Percentiles rank a stretch among this genome's conserved stretches.
Conservation (phyloP, 2,888 invertebrate species). For the Volucella inanis region DNA sequence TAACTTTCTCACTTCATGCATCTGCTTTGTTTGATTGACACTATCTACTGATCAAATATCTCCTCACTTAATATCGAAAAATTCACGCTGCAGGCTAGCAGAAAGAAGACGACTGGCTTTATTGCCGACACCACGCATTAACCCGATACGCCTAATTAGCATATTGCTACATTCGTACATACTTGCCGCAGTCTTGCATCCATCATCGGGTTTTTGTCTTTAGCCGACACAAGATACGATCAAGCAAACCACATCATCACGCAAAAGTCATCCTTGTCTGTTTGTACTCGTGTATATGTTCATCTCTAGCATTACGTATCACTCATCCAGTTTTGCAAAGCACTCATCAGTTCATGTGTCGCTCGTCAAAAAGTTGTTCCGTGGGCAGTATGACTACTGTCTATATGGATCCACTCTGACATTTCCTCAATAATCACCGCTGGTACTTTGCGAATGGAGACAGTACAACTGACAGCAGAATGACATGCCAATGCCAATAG, state of each 20-base stretch:
- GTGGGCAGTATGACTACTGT: slow-evolving; percentile 56
- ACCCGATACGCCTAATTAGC: slow-evolving; percentile 69
- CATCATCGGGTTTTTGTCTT: slow-evolving; percentile 67
- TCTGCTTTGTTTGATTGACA: slow-evolving; percentile 52
- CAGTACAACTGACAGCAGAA: slow-evolving; percentile 53
- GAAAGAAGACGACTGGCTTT: slow-evolving; percentile 48
- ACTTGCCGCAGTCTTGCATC: slow-evolving; percentile 26
- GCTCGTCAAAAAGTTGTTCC: slow-evolving; percentile 55
- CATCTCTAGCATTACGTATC: slow-evolving; percentile 53
- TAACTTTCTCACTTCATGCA: slow-evolving; percentile 58
- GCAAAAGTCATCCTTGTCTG: slow-evolving; percentile 35
- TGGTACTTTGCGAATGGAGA: slow-evolving; percentile 32
- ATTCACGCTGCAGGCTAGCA: background rate
- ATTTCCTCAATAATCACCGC: slow-evolving; percentile 70
- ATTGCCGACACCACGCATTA: slow-evolving; percentile 46
- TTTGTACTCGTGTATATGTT: background rate
- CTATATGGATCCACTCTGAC: slow-evolving; percentile 72
- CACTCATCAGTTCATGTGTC: slow-evolving; percentile 63
- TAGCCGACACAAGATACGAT: slow-evolving; percentile 44
- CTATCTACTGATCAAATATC: slow-evolving; percentile 54
- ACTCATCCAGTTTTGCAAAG: slow-evolving; percentile 70
- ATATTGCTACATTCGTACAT: slow-evolving; percentile 50
- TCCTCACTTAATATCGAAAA: slow-evolving; percentile 23
- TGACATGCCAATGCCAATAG: slow-evolving; percentile 70
- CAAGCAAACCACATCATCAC: slow-evolving; percentile 66